Base-by-base conservation (phyloP, 2,797 vertebrate genomes). In the Sebastes hubbsi region DNA sequence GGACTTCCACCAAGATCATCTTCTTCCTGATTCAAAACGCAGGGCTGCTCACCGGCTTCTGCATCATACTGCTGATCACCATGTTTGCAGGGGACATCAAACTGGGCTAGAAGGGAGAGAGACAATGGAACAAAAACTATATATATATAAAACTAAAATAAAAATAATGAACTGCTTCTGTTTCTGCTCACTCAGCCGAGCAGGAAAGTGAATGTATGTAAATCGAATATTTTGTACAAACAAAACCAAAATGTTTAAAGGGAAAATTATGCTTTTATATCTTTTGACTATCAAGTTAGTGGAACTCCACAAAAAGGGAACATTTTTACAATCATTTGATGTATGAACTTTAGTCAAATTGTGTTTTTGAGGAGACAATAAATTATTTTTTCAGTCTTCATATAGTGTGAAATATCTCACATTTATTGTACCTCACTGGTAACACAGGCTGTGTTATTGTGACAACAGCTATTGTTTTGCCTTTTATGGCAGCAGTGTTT, bases 11-110 rank as follows among this genome's bases (percentile, higher is more conserved):
- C 5, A 94, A 94, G 66, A 3, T 95, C 5, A 2, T 95, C 60
- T 96, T 96, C 92, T 96, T 96, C 88, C 32, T 95, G 63, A 95
- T 96, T 83, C 96, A 96, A 93, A 96, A 96, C 0, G 89, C 89
- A 0, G 96, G 96, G 13, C 90, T 96, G 61, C 93, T 96, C 56
- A 93, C 85, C 0, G 96, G 96, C 1, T 96, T 96, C 81, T 3
- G 79, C 68, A 73, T 96, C 88, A 96, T 96, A 10, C 90, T 96
- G 20, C 91, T 96, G 36, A 96, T 96, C 88, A 96, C 96, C 11
- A 30, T 94, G 86, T 96, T 93, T 10, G 95, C 93, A 4, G 94
- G 95, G 2, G 4, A 91, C 0, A 96, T 96, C 60, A 94, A 93
- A 72, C 84, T 96, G 74, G 95, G 91, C 32, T 96, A 89, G 77